These are phyloP conservation scores for Turnix velox DNA, from an alignment of 2,113 vertebrate species.

Conservation along the genomic window DNA sequence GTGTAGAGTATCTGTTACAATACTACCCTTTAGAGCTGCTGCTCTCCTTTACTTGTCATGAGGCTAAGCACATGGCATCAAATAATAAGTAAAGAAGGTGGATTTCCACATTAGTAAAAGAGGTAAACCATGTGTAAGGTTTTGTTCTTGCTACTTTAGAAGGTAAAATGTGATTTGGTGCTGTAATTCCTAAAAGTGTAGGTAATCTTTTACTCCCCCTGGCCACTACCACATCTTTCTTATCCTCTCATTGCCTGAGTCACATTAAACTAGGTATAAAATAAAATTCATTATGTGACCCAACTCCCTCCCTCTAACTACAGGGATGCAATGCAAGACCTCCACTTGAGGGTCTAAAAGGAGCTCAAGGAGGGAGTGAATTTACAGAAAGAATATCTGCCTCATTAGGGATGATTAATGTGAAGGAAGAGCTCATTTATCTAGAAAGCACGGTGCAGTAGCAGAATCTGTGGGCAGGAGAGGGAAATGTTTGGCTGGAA, in stretches of 20 bases:
- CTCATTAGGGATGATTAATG: slow-evolving; percentile 24
- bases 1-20: background rate
- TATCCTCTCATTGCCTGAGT: background rate
- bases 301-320: background rate
- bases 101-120: background rate
- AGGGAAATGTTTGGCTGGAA: background rate
- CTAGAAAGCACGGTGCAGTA: background rate
- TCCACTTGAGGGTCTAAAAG: background rate
- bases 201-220: background rate
- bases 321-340: background rate
- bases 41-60: background rate
- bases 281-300: background rate
- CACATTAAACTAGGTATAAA: background rate
- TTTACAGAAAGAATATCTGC: background rate
- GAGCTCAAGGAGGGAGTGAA: background rate
- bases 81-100: background rate
- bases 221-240: background rate
- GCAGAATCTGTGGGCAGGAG: background rate
- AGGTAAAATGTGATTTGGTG: background rate
- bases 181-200: background rate
- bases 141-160: background rate
- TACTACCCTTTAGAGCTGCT: background rate
- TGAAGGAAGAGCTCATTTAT: background rate
- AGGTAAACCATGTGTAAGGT: background rate
- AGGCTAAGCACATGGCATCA: background rate